Conservation (phyloP, 2,888 invertebrate species). For the Thymelicus lineola region DNA sequence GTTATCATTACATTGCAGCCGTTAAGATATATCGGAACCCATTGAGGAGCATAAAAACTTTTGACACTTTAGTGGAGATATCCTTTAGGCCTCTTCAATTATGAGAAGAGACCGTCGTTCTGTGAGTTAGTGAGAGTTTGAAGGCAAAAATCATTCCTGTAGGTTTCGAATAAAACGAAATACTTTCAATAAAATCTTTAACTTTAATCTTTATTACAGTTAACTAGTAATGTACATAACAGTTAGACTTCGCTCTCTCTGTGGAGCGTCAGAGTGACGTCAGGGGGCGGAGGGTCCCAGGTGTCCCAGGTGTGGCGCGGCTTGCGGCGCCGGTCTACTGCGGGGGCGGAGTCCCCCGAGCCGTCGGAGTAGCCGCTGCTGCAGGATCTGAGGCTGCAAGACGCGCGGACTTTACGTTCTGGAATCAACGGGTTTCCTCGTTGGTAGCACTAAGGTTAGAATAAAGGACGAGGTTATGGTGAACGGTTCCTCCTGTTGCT, state of each 20-base stretch:
- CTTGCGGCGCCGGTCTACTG: slow-evolving; percentile 64
- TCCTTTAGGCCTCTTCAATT: no score
- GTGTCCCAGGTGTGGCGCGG: slow-evolving; percentile 59
- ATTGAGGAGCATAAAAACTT: no score
- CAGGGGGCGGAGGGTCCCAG: slow-evolving; percentile 74
- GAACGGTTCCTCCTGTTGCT: no score
- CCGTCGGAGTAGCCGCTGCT: slow-evolving; percentile 76
- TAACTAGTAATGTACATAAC: slow-evolving; percentile 22
- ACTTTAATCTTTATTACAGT: slow-evolving; percentile 4
- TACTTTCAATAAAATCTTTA: slow-evolving; percentile 19
- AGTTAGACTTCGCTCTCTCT: slow-evolving; percentile 74
- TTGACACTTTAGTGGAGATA: no score
- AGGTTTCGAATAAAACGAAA: no score
- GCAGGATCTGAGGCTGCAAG: slow-evolving; percentile 74
- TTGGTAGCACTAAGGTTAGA: neutral
- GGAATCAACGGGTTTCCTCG: slow-evolving; percentile 28
- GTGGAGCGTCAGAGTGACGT: slow-evolving; percentile 73
- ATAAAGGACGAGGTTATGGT: neutral
- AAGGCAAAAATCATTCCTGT: no score
- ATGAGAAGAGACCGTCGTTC: no score
- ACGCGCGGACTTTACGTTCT: slow-evolving; percentile 74
- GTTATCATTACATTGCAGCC: no score
- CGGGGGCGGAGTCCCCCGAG: slow-evolving; percentile 63
- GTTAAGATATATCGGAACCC: no score
- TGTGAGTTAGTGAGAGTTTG: no score